phyloP scores from a whole-genome alignment of 2,797 vertebrate genomes.

The Bucorvus abyssinicus region DNA sequence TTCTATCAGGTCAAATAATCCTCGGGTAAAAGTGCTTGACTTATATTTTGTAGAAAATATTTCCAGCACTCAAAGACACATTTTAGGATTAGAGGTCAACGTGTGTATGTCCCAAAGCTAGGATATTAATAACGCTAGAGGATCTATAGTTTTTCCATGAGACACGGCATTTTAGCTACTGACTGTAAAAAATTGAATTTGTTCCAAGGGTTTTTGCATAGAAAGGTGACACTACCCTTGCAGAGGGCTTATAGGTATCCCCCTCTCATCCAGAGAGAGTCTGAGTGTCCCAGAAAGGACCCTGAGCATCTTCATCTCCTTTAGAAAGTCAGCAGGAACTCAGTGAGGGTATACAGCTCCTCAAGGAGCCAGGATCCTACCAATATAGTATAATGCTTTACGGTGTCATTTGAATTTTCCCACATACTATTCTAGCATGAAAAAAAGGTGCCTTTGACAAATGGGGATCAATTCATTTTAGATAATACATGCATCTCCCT shows the following conservation, averaged over 20 bases:
- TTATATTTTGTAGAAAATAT: neutral
- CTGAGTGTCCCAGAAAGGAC: neutral
- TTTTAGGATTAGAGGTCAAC: slow-evolving; percentile 36
- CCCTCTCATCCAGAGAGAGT: neutral
- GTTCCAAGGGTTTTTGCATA: slow-evolving; percentile 43
- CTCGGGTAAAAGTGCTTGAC: neutral
- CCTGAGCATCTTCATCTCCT: neutral
- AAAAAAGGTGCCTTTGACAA: slow-evolving; percentile 2
- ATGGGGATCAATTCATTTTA: slow-evolving; percentile 18
- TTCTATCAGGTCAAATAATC: neutral
- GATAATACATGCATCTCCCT: neutral
- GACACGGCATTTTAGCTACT: slow-evolving; percentile 22
- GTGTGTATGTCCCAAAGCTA: neutral
- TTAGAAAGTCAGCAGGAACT: neutral
- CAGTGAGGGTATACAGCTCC: neutral
- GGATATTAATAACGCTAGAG: slow-evolving; percentile 55
- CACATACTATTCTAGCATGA: neutral
- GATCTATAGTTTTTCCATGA: slow-evolving; percentile 42
- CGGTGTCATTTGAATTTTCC: neutral
- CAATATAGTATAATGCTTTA: neutral
- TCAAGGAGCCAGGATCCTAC: neutral
- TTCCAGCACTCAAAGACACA: neutral
- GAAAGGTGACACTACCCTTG: slow-evolving; percentile 55
- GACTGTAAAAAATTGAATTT: slow-evolving; percentile 35
- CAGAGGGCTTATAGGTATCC: neutral